These are phyloP conservation scores for Drosophila ustulata DNA, from an alignment of 2,888 invertebrate species.

Conservation along the genomic window DNA sequence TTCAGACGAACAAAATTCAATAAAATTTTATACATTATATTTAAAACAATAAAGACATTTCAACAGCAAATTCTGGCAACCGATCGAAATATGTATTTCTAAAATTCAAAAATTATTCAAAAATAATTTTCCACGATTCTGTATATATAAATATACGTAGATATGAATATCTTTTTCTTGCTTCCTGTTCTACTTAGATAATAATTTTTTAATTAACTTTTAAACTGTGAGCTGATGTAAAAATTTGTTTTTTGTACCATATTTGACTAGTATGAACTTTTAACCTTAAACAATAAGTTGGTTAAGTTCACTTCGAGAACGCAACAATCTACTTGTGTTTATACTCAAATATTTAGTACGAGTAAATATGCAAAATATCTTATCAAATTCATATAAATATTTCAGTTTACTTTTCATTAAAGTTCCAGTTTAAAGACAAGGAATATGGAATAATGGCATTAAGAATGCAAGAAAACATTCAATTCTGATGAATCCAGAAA, in stretches of 20 bases:
- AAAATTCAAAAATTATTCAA: too few relatives aligned
- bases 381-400: slow-evolving; percentile 29
- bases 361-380: slow-evolving; percentile 22
- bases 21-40: too few relatives aligned
- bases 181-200: neutral
- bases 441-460: neutral
- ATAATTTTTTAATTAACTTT: neutral
- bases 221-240: neutral
- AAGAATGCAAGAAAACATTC: slow-evolving; percentile 3
- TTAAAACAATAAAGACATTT: too few relatives aligned
- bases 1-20: too few relatives aligned
- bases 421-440: slow-evolving; percentile 10
- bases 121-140: neutral
- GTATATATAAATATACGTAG: neutral
- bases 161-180: neutral
- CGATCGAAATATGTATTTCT: too few relatives aligned
- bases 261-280: slow-evolving; percentile 16
- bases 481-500: slow-evolving; percentile 16
- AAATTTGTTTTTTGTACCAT: neutral
- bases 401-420: slow-evolving; percentile 31
- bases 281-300: neutral
- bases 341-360: neutral
- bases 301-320: neutral
- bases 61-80: too few relatives aligned
- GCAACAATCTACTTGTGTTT: neutral